Base-by-base conservation (phyloP, 2,797 vertebrate genomes). In the Scyliorhinus canicula region DNA sequence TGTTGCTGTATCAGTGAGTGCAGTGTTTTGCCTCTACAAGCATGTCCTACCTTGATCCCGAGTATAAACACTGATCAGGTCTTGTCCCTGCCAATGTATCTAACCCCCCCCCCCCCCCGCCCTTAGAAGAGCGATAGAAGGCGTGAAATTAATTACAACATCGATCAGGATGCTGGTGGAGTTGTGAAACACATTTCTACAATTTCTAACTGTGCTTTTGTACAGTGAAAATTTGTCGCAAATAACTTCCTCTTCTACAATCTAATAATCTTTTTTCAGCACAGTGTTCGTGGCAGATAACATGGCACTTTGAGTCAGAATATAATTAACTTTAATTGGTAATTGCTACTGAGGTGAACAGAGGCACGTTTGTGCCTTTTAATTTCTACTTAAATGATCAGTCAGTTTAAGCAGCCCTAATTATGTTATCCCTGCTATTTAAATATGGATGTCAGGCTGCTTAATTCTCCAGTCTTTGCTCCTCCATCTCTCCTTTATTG, bases 251-350 rank as follows among this genome's bases (percentile, higher is more conserved):
- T 90, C 55, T 8, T 90, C 52, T 57, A 60, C 50, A 35, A 35
- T 88, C 52, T 35, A 88, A 57, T 90, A 90, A 14, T 19, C 31
- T 60, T 60, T n/a, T n/a, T 16, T 35, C 16, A 21, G 19, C 16
- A n/a, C 31, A 60, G 19, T 55, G 40, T 47, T 47, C 26, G 24
- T 65, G 67, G n/a, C 26, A 93, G 40, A 50, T 44, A 90, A 26
- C 65, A 93, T 28, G 24, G 40, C 24, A 60, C 90, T 44, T 93
- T 93, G 40, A 28, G 40, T 67, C 44, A 67, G 63, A 69, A 93
- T 93, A 67, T 93, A 47, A 67, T 69, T 90, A 90, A n/a, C 26
- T 90, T 40, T 57, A 69, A 93, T 69, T 93, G 65, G 28, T 93
- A 67, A 57, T n/a, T 44, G 91, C 57, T 12, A 24, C 28, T 93